These are phyloP conservation scores for Mohoua ochrocephala DNA, from an alignment of 2,113 vertebrate genomes.

Conservation along the genomic window DNA sequence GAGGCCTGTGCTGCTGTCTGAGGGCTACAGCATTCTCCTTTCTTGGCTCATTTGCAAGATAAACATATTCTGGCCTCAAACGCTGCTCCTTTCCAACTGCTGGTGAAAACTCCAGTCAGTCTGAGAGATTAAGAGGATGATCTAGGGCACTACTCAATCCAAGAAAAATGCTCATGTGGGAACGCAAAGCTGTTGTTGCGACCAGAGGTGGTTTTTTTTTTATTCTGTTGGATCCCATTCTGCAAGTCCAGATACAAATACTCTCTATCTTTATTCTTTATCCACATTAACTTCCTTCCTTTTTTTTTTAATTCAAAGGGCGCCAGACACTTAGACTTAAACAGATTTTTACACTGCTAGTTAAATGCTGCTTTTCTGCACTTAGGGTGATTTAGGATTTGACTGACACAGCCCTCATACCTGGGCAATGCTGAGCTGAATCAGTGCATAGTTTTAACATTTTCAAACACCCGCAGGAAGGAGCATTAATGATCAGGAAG, in stretches of 20 bases:
- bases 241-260: conserved; percentile 3
- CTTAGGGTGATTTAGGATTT: neutral
- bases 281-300: neutral
- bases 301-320: neutral
- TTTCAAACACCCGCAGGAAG: neutral
- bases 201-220: neutral
- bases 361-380: neutral
- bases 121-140: conserved; percentile 45
- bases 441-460: neutral
- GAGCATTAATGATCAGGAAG: neutral
- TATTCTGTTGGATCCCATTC: neutral
- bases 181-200: neutral
- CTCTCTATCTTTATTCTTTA: neutral
- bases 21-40: neutral
- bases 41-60: conserved; percentile 13
- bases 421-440: neutral
- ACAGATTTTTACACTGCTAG: neutral
- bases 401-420: neutral
- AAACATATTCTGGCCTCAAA: conserved; percentile 35
- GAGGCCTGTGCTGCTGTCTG: neutral
- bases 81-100: neutral
- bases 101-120: conserved; percentile 6
- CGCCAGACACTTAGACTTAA: neutral
- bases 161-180: conserved; percentile 49
- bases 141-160: conserved; percentile 40